A percentile compares a stretch with the other conserved stretches of the same genome.
Conservation (phyloP, 2,888 invertebrate species). For the Callimorpha dominula region DNA sequence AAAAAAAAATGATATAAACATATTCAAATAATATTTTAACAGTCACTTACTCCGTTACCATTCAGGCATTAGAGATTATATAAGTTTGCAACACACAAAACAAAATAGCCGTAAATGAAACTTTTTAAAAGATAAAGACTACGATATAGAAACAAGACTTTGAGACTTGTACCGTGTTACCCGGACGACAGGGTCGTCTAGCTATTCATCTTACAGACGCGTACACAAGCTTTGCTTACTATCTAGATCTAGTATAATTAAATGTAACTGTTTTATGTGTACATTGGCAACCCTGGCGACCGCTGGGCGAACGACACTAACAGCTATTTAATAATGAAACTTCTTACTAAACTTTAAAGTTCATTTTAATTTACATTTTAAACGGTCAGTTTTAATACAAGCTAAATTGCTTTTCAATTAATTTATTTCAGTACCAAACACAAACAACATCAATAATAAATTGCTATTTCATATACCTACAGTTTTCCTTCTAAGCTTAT, state of each 20-base stretch:
- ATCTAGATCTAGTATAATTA: neutral
- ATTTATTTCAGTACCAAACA: slow-evolving; percentile 17
- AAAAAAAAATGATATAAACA: too few relatives aligned
- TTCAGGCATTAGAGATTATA: too few relatives aligned
- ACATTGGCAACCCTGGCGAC: neutral
- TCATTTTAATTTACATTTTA: slow-evolving; percentile 10
- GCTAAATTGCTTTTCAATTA: slow-evolving; percentile 23
- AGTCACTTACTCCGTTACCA: too few relatives aligned
- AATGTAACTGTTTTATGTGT: neutral
- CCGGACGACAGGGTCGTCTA: neutral
- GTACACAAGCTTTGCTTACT: neutral
- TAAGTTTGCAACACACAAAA: too few relatives aligned
- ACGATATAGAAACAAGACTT: neutral
- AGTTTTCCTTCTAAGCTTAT: neutral
- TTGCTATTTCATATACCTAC: slow-evolving; percentile 2
- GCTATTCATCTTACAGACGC: neutral
- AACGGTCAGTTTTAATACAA: slow-evolving; percentile 17
- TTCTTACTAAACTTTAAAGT: slow-evolving; percentile 13
- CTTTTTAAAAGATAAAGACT: neutral
- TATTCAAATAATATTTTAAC: too few relatives aligned
- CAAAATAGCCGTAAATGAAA: too few relatives aligned
- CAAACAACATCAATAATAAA: slow-evolving; percentile 13
- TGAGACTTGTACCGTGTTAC: neutral
- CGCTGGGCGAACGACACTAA: slow-evolving; percentile 1
- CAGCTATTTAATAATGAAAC: slow-evolving; percentile 6